Evolutionary conservation across 2,888 invertebrate species (phyloP).

Genomic region (Galeopsomyia nigrocyanea): DNA sequence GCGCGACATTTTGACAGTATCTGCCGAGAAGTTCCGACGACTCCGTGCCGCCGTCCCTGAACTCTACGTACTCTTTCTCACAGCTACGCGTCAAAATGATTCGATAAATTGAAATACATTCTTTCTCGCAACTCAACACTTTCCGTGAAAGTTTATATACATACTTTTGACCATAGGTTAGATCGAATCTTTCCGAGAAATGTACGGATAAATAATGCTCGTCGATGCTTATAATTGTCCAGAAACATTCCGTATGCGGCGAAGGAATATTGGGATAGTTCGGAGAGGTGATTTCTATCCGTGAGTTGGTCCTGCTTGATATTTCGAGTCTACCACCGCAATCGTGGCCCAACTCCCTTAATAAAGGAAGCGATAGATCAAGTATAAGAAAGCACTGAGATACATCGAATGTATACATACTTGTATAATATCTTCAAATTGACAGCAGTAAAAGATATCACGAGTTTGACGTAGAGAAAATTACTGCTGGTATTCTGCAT

Average conservation of each 20-base stretch:
- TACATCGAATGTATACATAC: slow-evolving; percentile 44
- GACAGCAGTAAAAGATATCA: slow-evolving; percentile 44
- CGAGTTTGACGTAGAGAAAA: slow-evolving; percentile 71
- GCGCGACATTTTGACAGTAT: slow-evolving; percentile 74
- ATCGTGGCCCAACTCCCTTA: slow-evolving; percentile 74
- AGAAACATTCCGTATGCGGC: slow-evolving; percentile 86
- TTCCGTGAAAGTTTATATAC: slow-evolving; percentile 51
- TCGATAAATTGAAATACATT: too few relatives aligned
- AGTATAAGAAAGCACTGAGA: too few relatives aligned
- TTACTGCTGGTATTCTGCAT: slow-evolving; percentile 77
- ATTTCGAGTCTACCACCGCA: slow-evolving; percentile 80
- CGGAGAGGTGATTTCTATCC: slow-evolving; percentile 79
- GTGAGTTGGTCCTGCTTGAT: slow-evolving; percentile 66
- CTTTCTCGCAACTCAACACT: slow-evolving; percentile 69
- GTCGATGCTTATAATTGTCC: slow-evolving; percentile 81
- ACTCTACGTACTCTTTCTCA: slow-evolving; percentile 77
- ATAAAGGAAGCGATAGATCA: slow-evolving; percentile 14
- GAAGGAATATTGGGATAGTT: slow-evolving; percentile 86
- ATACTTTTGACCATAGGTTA: slow-evolving; percentile 70
- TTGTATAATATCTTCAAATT: slow-evolving; percentile 58
- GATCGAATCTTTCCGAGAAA: slow-evolving; percentile 82
- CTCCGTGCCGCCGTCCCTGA: slow-evolving; percentile 86
- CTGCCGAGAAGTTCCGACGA: slow-evolving; percentile 76
- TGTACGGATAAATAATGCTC: slow-evolving; percentile 83
- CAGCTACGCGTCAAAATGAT: too few relatives aligned